These are phyloP conservation scores for Heterochromis multidens DNA, from an alignment of 2,113 vertebrate species.

Conservation along the genomic window DNA sequence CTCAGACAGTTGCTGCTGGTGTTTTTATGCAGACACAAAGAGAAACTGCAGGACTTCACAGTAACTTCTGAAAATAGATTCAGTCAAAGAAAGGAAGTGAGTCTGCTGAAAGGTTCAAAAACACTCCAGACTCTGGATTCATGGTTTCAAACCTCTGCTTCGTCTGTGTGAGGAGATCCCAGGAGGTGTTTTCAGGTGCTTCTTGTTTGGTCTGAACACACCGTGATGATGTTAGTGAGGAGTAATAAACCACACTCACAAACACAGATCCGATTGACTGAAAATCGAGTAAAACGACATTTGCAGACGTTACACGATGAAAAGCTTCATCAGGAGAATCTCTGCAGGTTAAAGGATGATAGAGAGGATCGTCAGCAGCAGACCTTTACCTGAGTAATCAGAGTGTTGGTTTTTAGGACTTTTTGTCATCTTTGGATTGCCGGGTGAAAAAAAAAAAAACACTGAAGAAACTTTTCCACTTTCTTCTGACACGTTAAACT, in stretches of 20 bases:
- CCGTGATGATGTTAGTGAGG: too few species aligned
- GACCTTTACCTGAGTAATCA: not conserved
- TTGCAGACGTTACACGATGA: not conserved
- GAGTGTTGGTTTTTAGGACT: not conserved
- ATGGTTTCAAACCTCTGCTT: too few species aligned
- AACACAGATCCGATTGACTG: not conserved
- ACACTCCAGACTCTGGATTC: not conserved
- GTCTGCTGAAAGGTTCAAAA: not conserved
- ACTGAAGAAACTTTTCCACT: not conserved
- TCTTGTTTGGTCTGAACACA: too few species aligned
- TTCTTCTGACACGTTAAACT: not conserved
- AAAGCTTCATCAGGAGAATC: not conserved
- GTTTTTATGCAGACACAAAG: not conserved
- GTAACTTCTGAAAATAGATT: too few species aligned
- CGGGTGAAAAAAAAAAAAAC: accelerated
- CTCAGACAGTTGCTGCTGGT: not conserved
- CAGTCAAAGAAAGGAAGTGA: too few species aligned
- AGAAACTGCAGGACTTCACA: not conserved
- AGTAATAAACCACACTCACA: too few species aligned
- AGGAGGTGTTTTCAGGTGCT: too few species aligned
- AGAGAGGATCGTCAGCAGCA: not conserved
- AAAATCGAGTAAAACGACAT: too few species aligned
- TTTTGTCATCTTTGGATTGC: not conserved
- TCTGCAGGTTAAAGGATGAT: not conserved
- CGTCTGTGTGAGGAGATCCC: not conserved